phyloP scores from a whole-genome alignment of 2,888 invertebrate genomes.

The Hyposoter dolosus region DNA sequence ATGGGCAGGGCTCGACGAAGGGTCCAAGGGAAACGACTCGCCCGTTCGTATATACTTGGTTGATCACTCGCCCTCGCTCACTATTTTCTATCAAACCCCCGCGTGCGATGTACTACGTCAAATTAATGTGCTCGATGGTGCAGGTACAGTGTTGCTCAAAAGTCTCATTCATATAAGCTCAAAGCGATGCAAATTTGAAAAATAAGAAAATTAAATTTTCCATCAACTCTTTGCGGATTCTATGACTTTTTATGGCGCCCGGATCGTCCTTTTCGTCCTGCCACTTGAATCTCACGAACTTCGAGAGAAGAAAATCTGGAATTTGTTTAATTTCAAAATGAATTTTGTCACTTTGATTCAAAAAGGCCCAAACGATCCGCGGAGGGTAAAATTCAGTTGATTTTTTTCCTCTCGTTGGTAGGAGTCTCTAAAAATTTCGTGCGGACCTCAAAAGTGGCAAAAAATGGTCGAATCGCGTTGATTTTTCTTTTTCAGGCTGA shows the following conservation, averaged over 20 bases:
- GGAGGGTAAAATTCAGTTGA: no score
- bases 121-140: conserved; percentile 4
- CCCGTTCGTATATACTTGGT: not conserved
- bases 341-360: no score
- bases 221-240: no score
- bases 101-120: not conserved
- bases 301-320: no score
- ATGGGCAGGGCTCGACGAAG: conserved; percentile 6
- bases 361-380: no score
- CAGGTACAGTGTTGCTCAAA: not conserved
- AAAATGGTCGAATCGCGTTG: not conserved
- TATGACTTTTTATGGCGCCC: no score
- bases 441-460: not conserved
- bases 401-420: not conserved
- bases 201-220: no score
- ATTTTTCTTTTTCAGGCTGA: not conserved
- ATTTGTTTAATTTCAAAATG: no score
- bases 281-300: no score
- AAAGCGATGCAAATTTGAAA: not conserved
- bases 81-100: conserved; percentile 5
- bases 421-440: not conserved
- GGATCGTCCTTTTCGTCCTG: no score
- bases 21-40: not conserved
- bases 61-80: conserved; percentile 33
- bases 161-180: not conserved